Percentiles rank a stretch among this genome's conserved stretches.
These are phyloP conservation scores for Bombus picipes DNA, from an alignment of 1,140 invertebrate species.

Conservation along the genomic window DNA sequence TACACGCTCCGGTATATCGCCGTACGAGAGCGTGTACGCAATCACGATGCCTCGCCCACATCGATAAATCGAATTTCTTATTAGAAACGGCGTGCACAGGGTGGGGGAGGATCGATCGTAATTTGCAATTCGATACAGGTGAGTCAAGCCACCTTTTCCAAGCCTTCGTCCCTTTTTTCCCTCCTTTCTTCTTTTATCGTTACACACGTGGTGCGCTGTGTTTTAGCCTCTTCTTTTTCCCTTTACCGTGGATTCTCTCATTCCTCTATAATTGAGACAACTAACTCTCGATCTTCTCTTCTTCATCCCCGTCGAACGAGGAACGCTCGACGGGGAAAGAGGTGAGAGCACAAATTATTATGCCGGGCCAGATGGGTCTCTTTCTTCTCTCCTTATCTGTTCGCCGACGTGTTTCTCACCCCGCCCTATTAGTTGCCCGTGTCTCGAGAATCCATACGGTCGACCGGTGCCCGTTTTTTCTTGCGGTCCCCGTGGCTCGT, in stretches of 20 bases:
- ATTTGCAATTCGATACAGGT: conserved; percentile 53
- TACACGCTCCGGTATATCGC: background rate
- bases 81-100: background rate
- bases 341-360: conserved; percentile 67
- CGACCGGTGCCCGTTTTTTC: conserved; percentile 25
- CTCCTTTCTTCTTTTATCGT: background rate
- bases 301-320: background rate
- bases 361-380: conserved; percentile 42
- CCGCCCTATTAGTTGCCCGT: conserved; percentile 77
- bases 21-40: background rate
- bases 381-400: conserved; percentile 72
- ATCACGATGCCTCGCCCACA: conserved; percentile 13
- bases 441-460: conserved; percentile 66
- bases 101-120: background rate
- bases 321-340: background rate
- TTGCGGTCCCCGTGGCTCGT: conserved; percentile 22
- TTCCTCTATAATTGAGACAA: conserved; percentile 60
- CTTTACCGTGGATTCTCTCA: conserved; percentile 37
- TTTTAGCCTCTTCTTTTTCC: background rate
- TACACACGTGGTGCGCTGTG: background rate
- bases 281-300: conserved; percentile 24
- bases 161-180: background rate
- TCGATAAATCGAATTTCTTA: conserved; percentile 39
- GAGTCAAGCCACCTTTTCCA: background rate
- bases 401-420: conserved; percentile 75